These are phyloP conservation scores for Coilia nasus DNA, from an alignment of 2,797 vertebrate species.

Conservation along the genomic window DNA sequence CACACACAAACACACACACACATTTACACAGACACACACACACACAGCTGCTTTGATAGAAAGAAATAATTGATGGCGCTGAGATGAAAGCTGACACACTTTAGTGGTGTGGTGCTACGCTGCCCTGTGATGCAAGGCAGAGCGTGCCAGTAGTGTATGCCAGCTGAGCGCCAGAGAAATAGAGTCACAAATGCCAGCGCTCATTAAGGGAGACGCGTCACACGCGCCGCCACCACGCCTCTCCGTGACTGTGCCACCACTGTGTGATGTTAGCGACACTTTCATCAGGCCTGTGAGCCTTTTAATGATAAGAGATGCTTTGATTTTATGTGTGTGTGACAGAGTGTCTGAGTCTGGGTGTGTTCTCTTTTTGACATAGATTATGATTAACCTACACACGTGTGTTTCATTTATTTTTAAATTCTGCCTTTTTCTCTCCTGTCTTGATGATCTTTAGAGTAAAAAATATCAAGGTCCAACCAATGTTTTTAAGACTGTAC, in stretches of 20 bases:
- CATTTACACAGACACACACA: slow-evolving; percentile 21
- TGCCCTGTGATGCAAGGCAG: not conserved
- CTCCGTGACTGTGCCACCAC: not conserved
- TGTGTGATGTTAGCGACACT: not conserved
- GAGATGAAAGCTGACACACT: slow-evolving; percentile 19
- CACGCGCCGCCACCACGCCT: not conserved
- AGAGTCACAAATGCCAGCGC: slow-evolving; percentile 9
- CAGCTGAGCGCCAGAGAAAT: not conserved
- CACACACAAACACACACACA: slow-evolving; percentile 30
- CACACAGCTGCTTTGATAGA: slow-evolving; percentile 17
- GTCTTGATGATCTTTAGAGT: not conserved
- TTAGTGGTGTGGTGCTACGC: not conserved
- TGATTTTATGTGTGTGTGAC: not conserved
- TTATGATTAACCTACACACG: not conserved
- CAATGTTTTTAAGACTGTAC: not conserved
- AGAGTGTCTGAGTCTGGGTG: too few species aligned
- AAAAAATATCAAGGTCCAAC: too few species aligned
- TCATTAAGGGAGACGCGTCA: slow-evolving; percentile 11
- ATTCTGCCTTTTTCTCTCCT: not conserved
- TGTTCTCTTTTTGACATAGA: not conserved
- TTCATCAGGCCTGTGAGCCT: not conserved
- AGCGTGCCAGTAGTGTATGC: not conserved
- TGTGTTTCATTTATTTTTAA: not conserved
- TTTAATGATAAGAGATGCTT: slow-evolving; percentile 24
- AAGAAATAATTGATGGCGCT: not conserved